These are phyloP conservation scores for Tryphoninae sp. DNA, from an alignment of 2,888 invertebrate species.

Conservation along the genomic window DNA sequence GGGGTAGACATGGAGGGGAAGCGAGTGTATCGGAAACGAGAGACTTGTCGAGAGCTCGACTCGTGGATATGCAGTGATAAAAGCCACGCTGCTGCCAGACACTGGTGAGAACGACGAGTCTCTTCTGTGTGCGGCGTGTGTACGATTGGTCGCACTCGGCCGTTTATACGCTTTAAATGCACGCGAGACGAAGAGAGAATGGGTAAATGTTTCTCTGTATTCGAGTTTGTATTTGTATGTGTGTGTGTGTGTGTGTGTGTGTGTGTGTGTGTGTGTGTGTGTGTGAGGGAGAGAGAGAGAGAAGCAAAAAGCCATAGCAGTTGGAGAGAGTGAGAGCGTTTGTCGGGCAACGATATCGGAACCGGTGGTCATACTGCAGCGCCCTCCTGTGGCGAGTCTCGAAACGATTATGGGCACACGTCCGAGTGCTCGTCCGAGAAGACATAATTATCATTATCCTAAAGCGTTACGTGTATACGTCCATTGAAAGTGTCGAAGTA, in stretches of 20 bases:
- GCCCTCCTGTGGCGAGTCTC: conserved; percentile 12
- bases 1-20: neutral
- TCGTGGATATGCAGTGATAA: conserved; percentile 54
- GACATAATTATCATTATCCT: conserved; percentile 73
- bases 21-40: conserved; percentile 40
- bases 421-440: conserved; percentile 36
- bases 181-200: neutral
- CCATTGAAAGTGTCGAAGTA: conserved; percentile 23
- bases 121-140: conserved; percentile 7
- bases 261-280: neutral
- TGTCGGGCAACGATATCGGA: neutral
- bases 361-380: neutral
- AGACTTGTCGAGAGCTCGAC: conserved; percentile 39
- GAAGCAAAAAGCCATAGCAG: neutral
- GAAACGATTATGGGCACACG: conserved; percentile 10
- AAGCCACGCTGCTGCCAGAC: conserved; percentile 57
- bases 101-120: conserved; percentile 23
- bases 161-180: conserved; percentile 4
- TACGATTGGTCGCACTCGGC: neutral
- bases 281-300: neutral
- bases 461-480: conserved; percentile 62
- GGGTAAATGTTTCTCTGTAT: neutral
- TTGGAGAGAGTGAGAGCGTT: neutral
- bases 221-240: neutral
- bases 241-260: too few relatives aligned